Evolutionary conservation across 2,113 vertebrate species (phyloP).

Genomic region (Pelecanoides urinatrix): DNA sequence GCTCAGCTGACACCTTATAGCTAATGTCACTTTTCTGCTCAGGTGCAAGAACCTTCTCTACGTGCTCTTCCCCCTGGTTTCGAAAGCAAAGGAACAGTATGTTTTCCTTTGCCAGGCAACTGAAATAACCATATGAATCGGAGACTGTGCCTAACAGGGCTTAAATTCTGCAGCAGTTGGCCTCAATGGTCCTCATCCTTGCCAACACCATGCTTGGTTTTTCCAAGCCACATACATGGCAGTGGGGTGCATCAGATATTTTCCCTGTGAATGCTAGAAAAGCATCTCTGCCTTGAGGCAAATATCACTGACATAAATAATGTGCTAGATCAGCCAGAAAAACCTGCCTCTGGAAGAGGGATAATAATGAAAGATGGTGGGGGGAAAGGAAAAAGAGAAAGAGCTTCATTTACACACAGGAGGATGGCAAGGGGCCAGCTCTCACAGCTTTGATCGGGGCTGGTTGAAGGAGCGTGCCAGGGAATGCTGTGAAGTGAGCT

Average conservation of each 20-base stretch:
- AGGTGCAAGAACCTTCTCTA: background rate
- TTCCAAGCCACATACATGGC: background rate
- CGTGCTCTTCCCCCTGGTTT: background rate
- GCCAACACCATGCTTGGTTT: background rate
- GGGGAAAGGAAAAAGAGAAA: background rate
- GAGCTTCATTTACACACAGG: conserved; percentile 19
- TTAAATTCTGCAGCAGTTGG: conserved; percentile 3
- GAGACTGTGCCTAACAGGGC: background rate
- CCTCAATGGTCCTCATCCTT: background rate
- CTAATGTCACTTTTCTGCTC: background rate
- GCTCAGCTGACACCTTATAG: background rate
- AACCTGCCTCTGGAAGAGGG: conserved; percentile 36
- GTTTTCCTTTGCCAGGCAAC: background rate
- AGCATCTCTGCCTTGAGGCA: conserved; percentile 15
- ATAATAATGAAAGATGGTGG: background rate
- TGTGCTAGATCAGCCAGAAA: conserved; percentile 40
- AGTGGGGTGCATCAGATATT: background rate
- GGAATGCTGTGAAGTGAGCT: background rate
- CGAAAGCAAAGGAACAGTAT: background rate
- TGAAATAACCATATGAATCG: background rate
- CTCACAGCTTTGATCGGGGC: background rate
- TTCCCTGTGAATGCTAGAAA: background rate
- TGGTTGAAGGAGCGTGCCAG: background rate
- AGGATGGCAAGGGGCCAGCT: background rate
- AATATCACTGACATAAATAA: conserved; percentile 13